phyloP scores from a whole-genome alignment of 2,888 invertebrate genomes.

The Kryphioiulus occultus region DNA sequence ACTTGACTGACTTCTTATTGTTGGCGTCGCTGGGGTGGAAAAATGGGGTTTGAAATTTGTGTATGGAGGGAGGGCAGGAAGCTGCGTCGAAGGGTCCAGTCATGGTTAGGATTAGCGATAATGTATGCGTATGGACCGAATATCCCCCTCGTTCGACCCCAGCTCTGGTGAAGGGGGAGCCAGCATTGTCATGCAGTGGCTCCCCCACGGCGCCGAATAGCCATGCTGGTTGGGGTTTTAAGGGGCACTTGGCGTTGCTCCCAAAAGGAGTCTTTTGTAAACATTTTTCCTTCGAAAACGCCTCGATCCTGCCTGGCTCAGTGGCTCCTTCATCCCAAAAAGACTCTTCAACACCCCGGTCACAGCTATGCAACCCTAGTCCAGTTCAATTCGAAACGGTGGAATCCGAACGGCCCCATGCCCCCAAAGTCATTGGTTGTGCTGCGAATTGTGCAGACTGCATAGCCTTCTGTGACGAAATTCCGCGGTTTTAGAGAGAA shows the following conservation, averaged over 20 bases:
- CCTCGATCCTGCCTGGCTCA: too few relatives aligned
- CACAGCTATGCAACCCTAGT: too few relatives aligned
- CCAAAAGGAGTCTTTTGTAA: background rate
- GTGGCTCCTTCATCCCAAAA: too few relatives aligned
- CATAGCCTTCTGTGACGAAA: too few relatives aligned
- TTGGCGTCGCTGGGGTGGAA: slow-evolving; percentile 19
- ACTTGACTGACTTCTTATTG: slow-evolving; percentile 35
- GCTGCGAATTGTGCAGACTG: too few relatives aligned
- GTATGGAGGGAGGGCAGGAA: background rate
- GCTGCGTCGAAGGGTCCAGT: background rate
- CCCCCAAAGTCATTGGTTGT: too few relatives aligned
- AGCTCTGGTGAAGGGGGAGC: background rate
- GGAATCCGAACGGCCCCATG: too few relatives aligned
- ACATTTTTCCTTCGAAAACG: background rate
- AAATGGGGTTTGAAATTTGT: background rate
- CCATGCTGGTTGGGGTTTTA: slow-evolving; percentile 30
- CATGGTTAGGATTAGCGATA: background rate
- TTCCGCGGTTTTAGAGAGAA: too few relatives aligned
- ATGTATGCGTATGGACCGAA: slow-evolving; percentile 22
- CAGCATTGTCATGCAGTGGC: slow-evolving; percentile 15
- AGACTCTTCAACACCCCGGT: too few relatives aligned
- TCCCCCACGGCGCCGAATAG: slow-evolving; percentile 22
- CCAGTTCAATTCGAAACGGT: too few relatives aligned
- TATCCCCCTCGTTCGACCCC: background rate
- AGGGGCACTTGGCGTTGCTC: background rate